phyloP scores from a whole-genome alignment of 2,797 vertebrate species.

The Morus bassanus region DNA sequence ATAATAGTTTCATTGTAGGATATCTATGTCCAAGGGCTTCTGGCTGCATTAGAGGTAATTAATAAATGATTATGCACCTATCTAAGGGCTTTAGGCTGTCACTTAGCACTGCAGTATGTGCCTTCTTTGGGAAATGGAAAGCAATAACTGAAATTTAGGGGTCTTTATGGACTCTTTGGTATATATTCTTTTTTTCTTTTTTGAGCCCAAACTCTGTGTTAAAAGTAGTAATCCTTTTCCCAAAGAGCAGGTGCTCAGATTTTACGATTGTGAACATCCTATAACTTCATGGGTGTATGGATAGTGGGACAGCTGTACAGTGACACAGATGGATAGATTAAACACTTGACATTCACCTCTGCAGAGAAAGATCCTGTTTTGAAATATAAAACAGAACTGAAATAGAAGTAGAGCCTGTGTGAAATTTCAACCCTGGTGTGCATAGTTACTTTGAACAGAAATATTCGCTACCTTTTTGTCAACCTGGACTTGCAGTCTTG shows the following conservation, averaged over 20 bases:
- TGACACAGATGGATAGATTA: neutral
- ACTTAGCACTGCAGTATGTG: neutral
- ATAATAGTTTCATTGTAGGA: neutral
- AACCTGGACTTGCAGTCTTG: neutral
- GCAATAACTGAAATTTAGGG: neutral
- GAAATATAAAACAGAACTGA: neutral
- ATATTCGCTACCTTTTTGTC: neutral
- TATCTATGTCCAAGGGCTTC: neutral
- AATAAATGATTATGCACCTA: neutral
- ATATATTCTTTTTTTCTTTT: neutral
- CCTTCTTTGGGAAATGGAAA: neutral
- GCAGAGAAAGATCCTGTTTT: neutral
- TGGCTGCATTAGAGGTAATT: neutral
- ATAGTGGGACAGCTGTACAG: neutral
- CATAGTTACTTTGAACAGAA: neutral
- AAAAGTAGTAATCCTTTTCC: neutral
- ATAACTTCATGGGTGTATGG: neutral
- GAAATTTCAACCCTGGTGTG: neutral
- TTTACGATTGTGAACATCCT: neutral
- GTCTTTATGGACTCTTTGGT: neutral
- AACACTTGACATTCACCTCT: neutral
- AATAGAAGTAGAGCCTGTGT: neutral
- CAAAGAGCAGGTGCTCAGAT: neutral
- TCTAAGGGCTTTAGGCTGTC: neutral
- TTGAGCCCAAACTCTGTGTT: neutral